Evolutionary conservation across 2,888 invertebrate genomes (phyloP), one percentile per base, ranked within the genome.

Genomic region (Cheilosia vulpina): DNA sequence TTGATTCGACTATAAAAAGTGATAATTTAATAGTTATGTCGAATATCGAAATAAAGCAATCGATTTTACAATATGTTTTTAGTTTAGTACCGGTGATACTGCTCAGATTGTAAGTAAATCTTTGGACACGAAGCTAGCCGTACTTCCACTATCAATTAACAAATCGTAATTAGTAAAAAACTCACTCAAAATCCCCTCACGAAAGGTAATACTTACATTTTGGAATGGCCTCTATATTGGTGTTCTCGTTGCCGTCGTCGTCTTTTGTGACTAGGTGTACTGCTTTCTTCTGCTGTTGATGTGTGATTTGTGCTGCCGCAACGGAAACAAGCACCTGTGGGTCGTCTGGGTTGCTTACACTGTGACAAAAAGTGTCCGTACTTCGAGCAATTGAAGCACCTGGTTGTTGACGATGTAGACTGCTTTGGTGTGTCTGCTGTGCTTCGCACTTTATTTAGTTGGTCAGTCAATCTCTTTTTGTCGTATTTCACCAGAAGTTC

Each of bases 141-240:
- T 31, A 55, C 55, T 31, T n/a, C 55, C 55, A 55, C 55, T 55
- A 41, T 58, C 41, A 41, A 41, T 43, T 43, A 60, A 60, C 24
- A 24, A 43, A 41, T 60, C 60, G 17, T 27, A 43, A 24, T 43
- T 43, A 60, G 0, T n/a, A 60, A 21, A 43, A 43, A 7, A n/a
- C 43, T 45, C 15, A 38, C 38, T 38, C 31, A 9, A 31, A 38
- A 38, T 38, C 11, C 13, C 38, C 15, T 60, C 43, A 43, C 24
- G 60, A 45, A 60, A 60, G 24, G 43, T 45, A 60, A 43, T 60
- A 60, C 43, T 43, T 60, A 43, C 60, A 60, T 21, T 43, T 60
- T 60, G 21, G 60, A 60, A 60, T 7, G 60, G 24, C 43, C 17
- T 34, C 55, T 34, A 17, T 1, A 5, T 34, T 55, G 2, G 6